Conservation (phyloP, 2,113 vertebrate genomes). For the Cyprinodon brontotheroides region DNA sequence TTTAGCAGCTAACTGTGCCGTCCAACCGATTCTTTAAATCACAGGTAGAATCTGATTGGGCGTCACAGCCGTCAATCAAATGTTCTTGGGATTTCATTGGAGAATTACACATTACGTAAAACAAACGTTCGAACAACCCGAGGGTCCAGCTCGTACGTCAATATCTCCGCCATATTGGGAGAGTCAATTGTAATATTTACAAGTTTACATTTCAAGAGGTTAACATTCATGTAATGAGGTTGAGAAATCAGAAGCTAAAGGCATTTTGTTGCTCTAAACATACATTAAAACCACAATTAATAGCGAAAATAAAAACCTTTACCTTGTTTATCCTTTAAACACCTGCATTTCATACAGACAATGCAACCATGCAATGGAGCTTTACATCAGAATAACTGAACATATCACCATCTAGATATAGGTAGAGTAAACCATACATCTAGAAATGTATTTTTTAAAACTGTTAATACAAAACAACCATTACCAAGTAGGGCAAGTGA, state of each 20-base stretch:
- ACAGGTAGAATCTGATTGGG: constrained; percentile 55
- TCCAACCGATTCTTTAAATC: neutral
- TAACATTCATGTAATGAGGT: neutral
- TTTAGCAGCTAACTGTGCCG: constrained; percentile 27
- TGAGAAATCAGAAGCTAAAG: neutral
- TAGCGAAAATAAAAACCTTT: too few relatives aligned
- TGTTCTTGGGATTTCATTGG: constrained; percentile 50
- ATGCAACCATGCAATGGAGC: too few relatives aligned
- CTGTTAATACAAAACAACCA: too few relatives aligned
- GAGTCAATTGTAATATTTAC: neutral
- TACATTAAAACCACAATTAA: too few relatives aligned
- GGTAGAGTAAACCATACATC: too few relatives aligned
- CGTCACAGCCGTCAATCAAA: constrained; percentile 37
- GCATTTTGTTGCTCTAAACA: neutral
- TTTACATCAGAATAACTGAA: too few relatives aligned
- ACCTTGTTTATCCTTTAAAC: too few relatives aligned
- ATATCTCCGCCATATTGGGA: neutral
- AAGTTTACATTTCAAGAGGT: neutral
- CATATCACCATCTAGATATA: too few relatives aligned
- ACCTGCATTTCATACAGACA: too few relatives aligned
- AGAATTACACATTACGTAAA: neutral
- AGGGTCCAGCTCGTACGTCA: neutral
- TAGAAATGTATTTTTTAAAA: too few relatives aligned
- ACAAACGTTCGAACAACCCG: neutral
- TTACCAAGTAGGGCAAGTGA: too few relatives aligned